Conservation (phyloP, 2,113 vertebrate species). For the mouse (Mus musculus) region DNA sequence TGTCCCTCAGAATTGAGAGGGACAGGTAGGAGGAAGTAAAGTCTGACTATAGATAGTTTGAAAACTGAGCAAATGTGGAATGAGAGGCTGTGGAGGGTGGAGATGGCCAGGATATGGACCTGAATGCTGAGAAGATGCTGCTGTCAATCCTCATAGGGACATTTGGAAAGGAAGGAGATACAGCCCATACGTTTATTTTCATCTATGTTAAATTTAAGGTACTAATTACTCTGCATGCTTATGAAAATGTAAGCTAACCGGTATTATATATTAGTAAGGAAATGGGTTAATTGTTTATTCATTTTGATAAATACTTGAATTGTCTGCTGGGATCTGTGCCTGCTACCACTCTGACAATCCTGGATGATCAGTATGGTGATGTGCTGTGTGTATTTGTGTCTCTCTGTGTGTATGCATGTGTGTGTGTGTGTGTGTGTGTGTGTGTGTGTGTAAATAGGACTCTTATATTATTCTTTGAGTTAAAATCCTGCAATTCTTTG, state of each 20-base stretch:
- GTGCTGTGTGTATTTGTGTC: constrained; percentile 5
- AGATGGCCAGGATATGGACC: background rate
- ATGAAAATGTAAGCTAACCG: constrained; percentile 34
- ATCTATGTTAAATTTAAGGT: background rate
- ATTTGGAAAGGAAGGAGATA: constrained; percentile 42
- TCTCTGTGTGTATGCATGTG: background rate
- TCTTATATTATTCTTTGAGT: constrained; percentile 24
- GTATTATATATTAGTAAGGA: background rate
- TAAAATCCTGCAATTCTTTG: constrained; percentile 55
- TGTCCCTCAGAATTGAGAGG: constrained; percentile 9
- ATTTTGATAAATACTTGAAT: constrained; percentile 35
- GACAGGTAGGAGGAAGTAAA: background rate
- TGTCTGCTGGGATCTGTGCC: background rate
- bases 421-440: no score
- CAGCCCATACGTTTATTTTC: background rate
- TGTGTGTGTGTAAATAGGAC: constrained; percentile 21
- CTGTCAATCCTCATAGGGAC: background rate
- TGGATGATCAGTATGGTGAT: constrained; percentile 17
- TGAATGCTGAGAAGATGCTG: background rate
- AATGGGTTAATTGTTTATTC: background rate
- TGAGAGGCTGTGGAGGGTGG: background rate
- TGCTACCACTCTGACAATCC: constrained; percentile 21
- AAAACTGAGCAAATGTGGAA: background rate
- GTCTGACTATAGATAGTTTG: constrained; percentile 31
- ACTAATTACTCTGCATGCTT: background rate